Evolutionary conservation across 2,113 vertebrate species (phyloP).

Genomic region (Panthera tigris): DNA sequence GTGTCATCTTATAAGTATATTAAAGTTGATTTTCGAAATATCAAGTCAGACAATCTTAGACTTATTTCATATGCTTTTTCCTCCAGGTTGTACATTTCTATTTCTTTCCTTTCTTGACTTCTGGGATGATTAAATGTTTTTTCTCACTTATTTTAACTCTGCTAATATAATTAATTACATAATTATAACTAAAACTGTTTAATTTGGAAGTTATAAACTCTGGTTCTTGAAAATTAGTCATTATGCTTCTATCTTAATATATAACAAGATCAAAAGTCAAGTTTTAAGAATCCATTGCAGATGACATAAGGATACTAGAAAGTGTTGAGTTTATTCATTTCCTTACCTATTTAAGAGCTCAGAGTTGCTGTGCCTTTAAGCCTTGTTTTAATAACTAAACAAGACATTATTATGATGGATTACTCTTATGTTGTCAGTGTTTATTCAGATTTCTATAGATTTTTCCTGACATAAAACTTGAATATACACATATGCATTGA

Average conservation of each 20-base stretch:
- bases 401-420: background rate
- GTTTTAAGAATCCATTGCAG: background rate
- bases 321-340: background rate
- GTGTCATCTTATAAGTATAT: background rate
- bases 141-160: background rate
- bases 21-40: background rate
- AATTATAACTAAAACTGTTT: background rate
- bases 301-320: background rate
- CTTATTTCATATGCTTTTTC: background rate
- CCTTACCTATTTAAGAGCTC: background rate
- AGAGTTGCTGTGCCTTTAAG: background rate
- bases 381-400: background rate
- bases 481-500: background rate
- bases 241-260: background rate
- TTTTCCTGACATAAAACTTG: background rate
- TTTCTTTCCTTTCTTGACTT: conserved; percentile 9
- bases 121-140: background rate
- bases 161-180: background rate
- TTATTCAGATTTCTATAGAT: background rate
- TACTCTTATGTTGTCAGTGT: background rate
- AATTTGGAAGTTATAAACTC: background rate
- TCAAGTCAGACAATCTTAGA: background rate
- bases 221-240: background rate
- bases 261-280: background rate
- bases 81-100: background rate